Evolutionary conservation across 1,140 invertebrate species (phyloP), one percentile per base, ranked within the genome.

Genomic region (Spodoptera litura): DNA sequence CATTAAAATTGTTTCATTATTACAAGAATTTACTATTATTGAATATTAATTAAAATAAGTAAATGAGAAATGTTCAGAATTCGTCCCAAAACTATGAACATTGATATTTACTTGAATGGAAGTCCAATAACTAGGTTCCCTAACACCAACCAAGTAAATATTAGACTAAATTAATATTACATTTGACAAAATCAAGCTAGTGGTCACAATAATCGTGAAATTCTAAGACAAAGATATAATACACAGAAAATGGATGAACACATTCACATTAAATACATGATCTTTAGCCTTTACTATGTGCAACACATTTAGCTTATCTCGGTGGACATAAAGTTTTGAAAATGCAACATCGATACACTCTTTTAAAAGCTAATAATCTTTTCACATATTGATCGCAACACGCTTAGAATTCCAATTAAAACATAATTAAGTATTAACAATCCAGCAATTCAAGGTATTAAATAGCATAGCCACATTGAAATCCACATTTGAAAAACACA

Each of bases 91-190:
- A 73, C 38, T 27, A 27, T 59, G 71, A 20, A 59, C 71, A 58
- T 59, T 15, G 20, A 20, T 44, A 11, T 35, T 56, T n/a, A 25
- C 11, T 8, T 25, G 52, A 27, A 75, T 62, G 38, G n/a, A 75
- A 75, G 59, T 75, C 73, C 59, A 64, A 75, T 64, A 75, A 49
- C 25, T 15, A 75, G 56, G 49, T 25, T 31, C n/a, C 15, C 13
- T 55, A 75, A 75, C 73, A 75, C 73, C 73, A 49, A 74, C 20
- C 44, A 74, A 74, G 56, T 74, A 25, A 64, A 38, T 64, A 75
- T 64, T 62, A 51, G 73, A 75, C 73, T 75, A 75, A 72, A 75
- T 64, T 75, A 75, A 38, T 52, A 75, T 75, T 62, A 75, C 59
- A 74, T 35, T 31, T 75, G 73, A 75, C 51, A 38, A 52, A 52